Conservation (phyloP, 2,888 invertebrate species). For the Megamerina dolium region DNA sequence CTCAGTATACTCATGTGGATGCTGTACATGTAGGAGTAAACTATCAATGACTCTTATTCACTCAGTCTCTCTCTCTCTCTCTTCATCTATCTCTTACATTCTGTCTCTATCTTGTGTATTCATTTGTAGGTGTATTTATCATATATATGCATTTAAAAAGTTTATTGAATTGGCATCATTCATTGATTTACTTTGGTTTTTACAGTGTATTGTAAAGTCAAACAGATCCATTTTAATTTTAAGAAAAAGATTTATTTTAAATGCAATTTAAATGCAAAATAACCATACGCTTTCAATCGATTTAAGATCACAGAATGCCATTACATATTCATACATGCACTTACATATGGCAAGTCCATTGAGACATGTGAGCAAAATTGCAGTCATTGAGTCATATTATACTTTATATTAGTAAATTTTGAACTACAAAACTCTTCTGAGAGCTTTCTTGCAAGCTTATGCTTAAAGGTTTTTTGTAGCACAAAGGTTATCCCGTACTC, state of each 20-base stretch:
- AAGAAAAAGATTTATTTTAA: neutral
- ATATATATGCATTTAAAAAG: neutral
- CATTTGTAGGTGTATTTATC: neutral
- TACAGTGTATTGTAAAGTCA: too few relatives aligned
- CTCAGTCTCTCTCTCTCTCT: neutral
- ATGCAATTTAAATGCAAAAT: conserved; percentile 1
- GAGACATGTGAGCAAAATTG: too few relatives aligned
- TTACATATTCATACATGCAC: conserved; percentile 2
- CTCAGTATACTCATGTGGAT: neutral
- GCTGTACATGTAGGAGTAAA: neutral
- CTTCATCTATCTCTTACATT: neutral
- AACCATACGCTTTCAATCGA: conserved; percentile 13
- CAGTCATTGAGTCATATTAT: too few relatives aligned
- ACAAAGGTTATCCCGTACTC: too few relatives aligned
- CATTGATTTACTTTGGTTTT: neutral
- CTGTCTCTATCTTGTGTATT: too few relatives aligned
- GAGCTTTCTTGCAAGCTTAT: too few relatives aligned
- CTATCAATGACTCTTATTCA: neutral
- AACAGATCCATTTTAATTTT: neutral
- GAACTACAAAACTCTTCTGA: too few relatives aligned
- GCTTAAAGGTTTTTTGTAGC: too few relatives aligned
- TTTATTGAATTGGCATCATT: neutral
- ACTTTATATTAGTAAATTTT: too few relatives aligned
- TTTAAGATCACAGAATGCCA: conserved; percentile 11
- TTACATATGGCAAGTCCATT: too few relatives aligned